phyloP scores from a whole-genome alignment of 1,140 invertebrate genomes.

The Spodoptera litura region DNA sequence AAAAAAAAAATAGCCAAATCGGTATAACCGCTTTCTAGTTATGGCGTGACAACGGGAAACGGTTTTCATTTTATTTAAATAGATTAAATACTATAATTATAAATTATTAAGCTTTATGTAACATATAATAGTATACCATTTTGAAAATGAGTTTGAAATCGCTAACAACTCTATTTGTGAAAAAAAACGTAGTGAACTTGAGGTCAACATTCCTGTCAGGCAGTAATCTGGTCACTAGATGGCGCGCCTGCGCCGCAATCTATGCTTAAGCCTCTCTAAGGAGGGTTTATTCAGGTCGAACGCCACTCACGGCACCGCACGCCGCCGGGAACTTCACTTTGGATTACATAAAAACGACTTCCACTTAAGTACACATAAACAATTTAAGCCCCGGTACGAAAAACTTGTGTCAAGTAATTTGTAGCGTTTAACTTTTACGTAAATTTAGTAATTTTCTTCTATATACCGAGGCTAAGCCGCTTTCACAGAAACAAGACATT shows the following conservation, averaged over 20 bases:
- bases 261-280: constrained; percentile 42
- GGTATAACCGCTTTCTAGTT: no score
- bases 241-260: constrained; percentile 17
- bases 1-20: no score
- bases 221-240: constrained; percentile 19
- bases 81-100: no score
- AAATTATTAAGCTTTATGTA: no score
- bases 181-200: neutral
- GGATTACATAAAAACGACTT: constrained; percentile 44
- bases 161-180: neutral
- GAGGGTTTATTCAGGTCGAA: constrained; percentile 32
- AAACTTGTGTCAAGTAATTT: constrained; percentile 31
- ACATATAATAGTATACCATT: no score
- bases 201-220: neutral
- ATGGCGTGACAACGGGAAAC: no score
- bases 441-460: constrained; percentile 10
- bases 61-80: no score
- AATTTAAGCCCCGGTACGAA: constrained; percentile 20
- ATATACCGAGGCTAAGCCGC: neutral
- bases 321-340: constrained; percentile 24
- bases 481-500: neutral
- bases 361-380: constrained; percentile 39
- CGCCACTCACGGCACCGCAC: constrained; percentile 11
- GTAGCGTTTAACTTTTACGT: constrained; percentile 12
- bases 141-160: no score